A percentile compares a stretch with the other conserved stretches of the same genome.
Conservation (phyloP, 2,113 vertebrate genomes). For the Pygoscelis antarcticus region DNA sequence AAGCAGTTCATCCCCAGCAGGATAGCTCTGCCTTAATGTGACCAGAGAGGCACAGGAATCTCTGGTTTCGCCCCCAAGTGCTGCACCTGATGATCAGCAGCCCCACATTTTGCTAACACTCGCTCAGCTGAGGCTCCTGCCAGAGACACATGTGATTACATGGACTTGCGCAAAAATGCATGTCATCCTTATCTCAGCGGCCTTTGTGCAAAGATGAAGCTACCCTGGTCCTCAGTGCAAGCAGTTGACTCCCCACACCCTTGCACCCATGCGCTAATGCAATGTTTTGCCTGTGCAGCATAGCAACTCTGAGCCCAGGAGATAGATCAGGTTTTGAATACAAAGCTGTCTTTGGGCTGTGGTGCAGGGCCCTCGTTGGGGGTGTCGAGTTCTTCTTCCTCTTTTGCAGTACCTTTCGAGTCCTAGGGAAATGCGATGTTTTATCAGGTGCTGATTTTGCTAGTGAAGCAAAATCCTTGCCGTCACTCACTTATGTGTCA, state of each 20-base stretch:
- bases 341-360: not conserved
- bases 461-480: not conserved
- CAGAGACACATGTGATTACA: not conserved
- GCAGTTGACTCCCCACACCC: not conserved
- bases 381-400: not conserved
- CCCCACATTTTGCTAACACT: accelerated
- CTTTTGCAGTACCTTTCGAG: not conserved
- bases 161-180: not conserved
- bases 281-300: not conserved
- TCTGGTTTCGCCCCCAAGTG: not conserved
- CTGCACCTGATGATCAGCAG: not conserved
- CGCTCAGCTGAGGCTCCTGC: not conserved
- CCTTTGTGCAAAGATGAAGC: not conserved
- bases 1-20: not conserved
- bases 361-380: not conserved
- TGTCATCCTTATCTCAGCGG: not conserved
- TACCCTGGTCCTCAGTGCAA: not conserved
- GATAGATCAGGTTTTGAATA: too few relatives aligned
- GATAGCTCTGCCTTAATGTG: too few relatives aligned
- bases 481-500: not conserved
- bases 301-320: not conserved
- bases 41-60: not conserved
- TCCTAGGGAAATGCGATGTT: not conserved
- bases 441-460: slow-evolving; percentile 14
- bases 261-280: not conserved